Evolutionary conservation across 1,140 invertebrate species (phyloP).

Genomic region (Tachypleus tridentatus): DNA sequence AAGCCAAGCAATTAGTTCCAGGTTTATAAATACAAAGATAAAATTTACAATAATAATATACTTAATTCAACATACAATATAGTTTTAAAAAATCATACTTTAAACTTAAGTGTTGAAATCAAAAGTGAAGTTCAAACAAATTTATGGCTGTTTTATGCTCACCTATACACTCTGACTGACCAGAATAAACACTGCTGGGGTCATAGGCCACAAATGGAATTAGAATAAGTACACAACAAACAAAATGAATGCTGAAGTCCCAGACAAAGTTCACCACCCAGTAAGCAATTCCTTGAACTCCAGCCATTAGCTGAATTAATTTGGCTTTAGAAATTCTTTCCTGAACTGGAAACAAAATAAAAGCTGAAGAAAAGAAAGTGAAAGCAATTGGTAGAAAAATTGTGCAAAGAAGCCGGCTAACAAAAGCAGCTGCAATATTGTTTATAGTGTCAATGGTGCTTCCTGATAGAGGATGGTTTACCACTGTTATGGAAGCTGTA

Average conservation of each 20-base stretch:
- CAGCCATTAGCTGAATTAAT: slow-evolving; percentile 24
- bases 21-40: too few relatives aligned
- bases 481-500: neutral
- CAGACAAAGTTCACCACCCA: slow-evolving; percentile 21
- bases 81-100: too few relatives aligned
- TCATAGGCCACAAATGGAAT: slow-evolving; percentile 12
- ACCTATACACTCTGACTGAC: slow-evolving; percentile 11
- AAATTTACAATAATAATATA: too few relatives aligned
- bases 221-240: slow-evolving; percentile 13
- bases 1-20: too few relatives aligned
- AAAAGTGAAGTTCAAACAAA: too few relatives aligned
- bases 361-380: slow-evolving; percentile 20
- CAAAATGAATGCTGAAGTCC: slow-evolving; percentile 14
- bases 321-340: slow-evolving; percentile 23
- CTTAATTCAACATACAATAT: too few relatives aligned
- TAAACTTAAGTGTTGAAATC: too few relatives aligned
- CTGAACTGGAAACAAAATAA: slow-evolving; percentile 22
- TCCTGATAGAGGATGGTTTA: slow-evolving; percentile 2
- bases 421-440: too few relatives aligned
- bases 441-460: too few relatives aligned
- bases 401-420: neutral
- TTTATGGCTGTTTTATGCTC: neutral
- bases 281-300: slow-evolving; percentile 13
- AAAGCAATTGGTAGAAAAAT: slow-evolving; percentile 21
- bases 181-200: slow-evolving; percentile 4